Evolutionary conservation across 37 sponge, comb jelly and placozoan species (phyloP), one percentile per base, ranked within the genome.

Genomic region (Ephydatia muelleri): DNA sequence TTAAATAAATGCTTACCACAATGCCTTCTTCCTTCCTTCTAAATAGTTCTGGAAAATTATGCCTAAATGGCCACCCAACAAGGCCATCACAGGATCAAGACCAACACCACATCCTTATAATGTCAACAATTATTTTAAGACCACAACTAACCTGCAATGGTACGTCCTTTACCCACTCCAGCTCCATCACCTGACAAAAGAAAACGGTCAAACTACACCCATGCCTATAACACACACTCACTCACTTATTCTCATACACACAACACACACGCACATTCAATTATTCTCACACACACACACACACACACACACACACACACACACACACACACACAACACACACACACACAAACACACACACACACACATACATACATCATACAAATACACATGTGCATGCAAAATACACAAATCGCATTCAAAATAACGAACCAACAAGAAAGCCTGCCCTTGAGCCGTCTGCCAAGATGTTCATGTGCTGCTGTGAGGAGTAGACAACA

Each of bases 1-100:
- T 9, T 38, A 31, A 31, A 11, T 40, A 75, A 8, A 33, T 33
- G 28, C 78, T 70, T 81, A 91, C 97, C 97, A 97, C 33, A 97
- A 11, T 2, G 95, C 91, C 65, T 95, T 94, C 88, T 95, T 95
- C 68, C 95, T 86, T 6, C 95, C 95, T 77, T 97, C 95, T 37
- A 97, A 67, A 80, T 97, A 97, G 85, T 97, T 97, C 86, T 97
- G 95, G 67, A 83, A 95, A 48, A 97, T 97, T 26, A 97, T 97
- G 6, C 90, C 92, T 90, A 73, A 0, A 34, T 38, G 43, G 4
- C 12, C 26, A 5, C 2, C 34, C 12, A 12, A 80, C 36, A 66
- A 22, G 34, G 31, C 69, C 5, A 5, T 67, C 68, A 80, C 37
- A 33, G 70, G 70, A 49, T 6, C 29, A 37, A 38, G 30, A 4